Conservation (phyloP, 1,140 invertebrate genomes). For the Procambarus clarkii region DNA sequence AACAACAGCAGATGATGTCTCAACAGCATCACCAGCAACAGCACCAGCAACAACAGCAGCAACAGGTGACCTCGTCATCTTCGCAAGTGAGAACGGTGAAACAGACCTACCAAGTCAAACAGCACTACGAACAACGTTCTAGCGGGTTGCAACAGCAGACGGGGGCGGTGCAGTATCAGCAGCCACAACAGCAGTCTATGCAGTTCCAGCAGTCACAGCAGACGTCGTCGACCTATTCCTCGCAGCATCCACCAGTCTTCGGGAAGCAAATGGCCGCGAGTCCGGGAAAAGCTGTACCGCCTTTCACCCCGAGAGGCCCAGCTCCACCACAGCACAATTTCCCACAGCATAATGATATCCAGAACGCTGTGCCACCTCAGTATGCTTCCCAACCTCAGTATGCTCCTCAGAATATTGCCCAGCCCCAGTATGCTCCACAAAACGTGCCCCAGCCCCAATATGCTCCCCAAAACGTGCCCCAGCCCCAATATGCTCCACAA, state of each 20-base stretch:
- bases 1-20: slow-evolving; percentile 3
- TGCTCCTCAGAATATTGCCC: neutral
- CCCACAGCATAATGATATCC: slow-evolving; percentile 23
- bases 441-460: neutral
- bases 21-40: slow-evolving; percentile 35
- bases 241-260: slow-evolving; percentile 11
- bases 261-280: neutral
- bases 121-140: slow-evolving; percentile 23
- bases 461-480: neutral
- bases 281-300: neutral
- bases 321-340: neutral
- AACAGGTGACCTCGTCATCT: slow-evolving; percentile 32
- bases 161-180: slow-evolving; percentile 8
- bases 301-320: neutral
- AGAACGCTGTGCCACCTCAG: neutral
- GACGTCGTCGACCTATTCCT: slow-evolving; percentile 16
- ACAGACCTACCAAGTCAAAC: slow-evolving; percentile 28
- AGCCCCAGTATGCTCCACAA: slow-evolving; percentile 11
- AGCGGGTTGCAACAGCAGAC: slow-evolving; percentile 10
- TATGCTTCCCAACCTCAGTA: slow-evolving; percentile 6
- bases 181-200: slow-evolving; percentile 22
- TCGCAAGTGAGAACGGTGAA: slow-evolving; percentile 40
- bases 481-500: neutral
- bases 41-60: slow-evolving; percentile 19
- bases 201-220: slow-evolving; percentile 31